Percentiles rank a stretch among this genome's conserved stretches.
phyloP scores from a whole-genome alignment of 2,888 invertebrate species.

The Steinernema carpocapsae region DNA sequence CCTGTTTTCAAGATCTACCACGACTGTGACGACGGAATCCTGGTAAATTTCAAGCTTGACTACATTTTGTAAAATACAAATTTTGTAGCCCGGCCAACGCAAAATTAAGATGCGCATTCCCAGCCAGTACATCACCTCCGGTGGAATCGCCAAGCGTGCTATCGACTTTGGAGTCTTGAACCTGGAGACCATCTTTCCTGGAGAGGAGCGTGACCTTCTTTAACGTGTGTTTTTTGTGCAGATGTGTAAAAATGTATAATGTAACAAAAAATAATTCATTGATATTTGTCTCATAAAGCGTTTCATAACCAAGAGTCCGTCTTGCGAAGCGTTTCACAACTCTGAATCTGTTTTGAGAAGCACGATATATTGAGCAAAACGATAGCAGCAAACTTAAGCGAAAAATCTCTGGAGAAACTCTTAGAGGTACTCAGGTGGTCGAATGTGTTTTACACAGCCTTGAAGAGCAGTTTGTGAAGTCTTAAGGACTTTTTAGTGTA shows the following conservation, averaged over 20 bases:
- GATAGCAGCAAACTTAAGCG: no score
- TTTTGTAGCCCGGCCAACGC: conserved; percentile 25
- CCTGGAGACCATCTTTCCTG: conserved; percentile 23
- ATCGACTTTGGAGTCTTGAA: conserved; percentile 21
- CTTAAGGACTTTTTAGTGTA: no score
- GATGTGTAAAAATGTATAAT: neutral
- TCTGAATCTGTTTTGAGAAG: neutral
- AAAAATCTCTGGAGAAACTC: no score
- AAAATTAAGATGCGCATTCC: conserved; percentile 29
- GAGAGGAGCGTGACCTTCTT: conserved; percentile 21
- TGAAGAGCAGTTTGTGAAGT: no score
- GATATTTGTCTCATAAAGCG: neutral
- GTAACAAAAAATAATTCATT: neutral
- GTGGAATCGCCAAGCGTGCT: conserved; percentile 15
- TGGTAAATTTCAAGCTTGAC: conserved; percentile 26
- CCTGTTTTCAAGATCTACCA: conserved; percentile 50
- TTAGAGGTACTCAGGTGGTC: no score
- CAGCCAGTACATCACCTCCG: conserved; percentile 28
- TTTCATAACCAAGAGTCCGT: neutral
- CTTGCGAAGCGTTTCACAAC: neutral
- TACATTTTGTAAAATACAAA: neutral
- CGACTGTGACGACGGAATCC: conserved; percentile 49
- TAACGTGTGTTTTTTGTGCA: neutral
- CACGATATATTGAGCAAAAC: no score
- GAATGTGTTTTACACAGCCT: no score